A percentile compares a stretch with the other conserved stretches of the same genome.
phyloP scores from a whole-genome alignment of 2,888 invertebrate genomes.

The Drymonia ruficornis region DNA sequence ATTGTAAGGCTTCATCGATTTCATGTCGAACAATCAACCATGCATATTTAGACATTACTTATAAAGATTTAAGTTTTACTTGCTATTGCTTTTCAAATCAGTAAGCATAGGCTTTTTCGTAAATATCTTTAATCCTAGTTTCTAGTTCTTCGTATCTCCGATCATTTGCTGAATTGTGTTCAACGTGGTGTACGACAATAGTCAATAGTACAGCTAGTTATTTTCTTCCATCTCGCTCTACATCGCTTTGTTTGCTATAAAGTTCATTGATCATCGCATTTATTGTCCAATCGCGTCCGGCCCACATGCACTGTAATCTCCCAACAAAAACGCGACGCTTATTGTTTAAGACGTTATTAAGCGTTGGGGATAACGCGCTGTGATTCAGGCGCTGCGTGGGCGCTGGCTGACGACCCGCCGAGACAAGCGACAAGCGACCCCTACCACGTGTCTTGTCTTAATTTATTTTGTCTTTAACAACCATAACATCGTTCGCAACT shows the following conservation, averaged over 20 bases:
- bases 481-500: not conserved
- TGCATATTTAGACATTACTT: not conserved
- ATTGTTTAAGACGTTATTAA: conserved; percentile 46
- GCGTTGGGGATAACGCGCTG: conserved; percentile 44
- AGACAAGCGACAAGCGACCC: conserved; percentile 21
- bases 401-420: conserved; percentile 43
- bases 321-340: conserved; percentile 33
- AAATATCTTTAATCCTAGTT: not conserved
- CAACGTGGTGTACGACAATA: not conserved
- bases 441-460: conserved; percentile 16
- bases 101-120: not conserved
- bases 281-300: conserved; percentile 25
- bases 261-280: conserved; percentile 35
- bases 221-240: not conserved
- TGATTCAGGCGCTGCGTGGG: conserved; percentile 54
- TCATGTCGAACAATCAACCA: conserved; percentile 24
- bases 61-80: not conserved
- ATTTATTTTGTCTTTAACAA: not conserved
- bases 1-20: conserved; percentile 32
- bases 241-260: conserved; percentile 10
- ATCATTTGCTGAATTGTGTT: not conserved
- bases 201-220: not conserved
- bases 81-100: not conserved
- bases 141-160: not conserved
- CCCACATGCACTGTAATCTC: conserved; percentile 41